Evolutionary conservation across 2,888 invertebrate genomes (phyloP).

Genomic region (Antheraea yamamai): DNA sequence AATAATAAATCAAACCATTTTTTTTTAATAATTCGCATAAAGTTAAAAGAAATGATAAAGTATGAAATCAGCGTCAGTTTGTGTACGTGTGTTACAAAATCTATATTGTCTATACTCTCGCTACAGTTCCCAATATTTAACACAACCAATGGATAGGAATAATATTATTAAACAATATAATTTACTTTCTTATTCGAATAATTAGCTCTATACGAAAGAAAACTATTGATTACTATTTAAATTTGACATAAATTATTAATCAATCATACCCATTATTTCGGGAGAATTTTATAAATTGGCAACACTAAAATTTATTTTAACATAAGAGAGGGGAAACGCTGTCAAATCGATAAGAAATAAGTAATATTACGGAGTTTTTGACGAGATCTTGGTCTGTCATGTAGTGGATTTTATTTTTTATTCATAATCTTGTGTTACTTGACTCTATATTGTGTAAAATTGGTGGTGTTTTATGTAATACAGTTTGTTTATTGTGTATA

Average conservation of each 20-base stretch:
- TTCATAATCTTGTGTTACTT: too few relatives aligned
- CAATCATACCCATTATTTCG: background rate
- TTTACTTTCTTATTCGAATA: background rate
- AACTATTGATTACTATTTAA: background rate
- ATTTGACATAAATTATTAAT: slow-evolving; percentile 16
- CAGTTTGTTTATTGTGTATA: too few relatives aligned
- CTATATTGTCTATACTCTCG: background rate
- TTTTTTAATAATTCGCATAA: background rate
- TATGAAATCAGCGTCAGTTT: background rate
- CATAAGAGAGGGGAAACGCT: background rate
- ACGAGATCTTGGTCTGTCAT: too few relatives aligned
- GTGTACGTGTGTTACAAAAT: too few relatives aligned
- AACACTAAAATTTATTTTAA: background rate
- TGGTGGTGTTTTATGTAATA: too few relatives aligned
- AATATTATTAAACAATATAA: background rate
- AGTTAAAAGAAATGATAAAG: background rate
- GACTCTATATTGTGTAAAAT: too few relatives aligned
- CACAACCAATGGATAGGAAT: background rate
- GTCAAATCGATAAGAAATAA: too few relatives aligned
- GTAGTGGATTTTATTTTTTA: too few relatives aligned
- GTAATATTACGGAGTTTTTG: too few relatives aligned
- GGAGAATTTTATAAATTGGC: background rate
- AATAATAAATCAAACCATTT: background rate
- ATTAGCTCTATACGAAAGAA: background rate
- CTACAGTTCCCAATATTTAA: background rate